Base-by-base conservation (phyloP, 2,888 invertebrate genomes). In the Luffia ferchaultella region DNA sequence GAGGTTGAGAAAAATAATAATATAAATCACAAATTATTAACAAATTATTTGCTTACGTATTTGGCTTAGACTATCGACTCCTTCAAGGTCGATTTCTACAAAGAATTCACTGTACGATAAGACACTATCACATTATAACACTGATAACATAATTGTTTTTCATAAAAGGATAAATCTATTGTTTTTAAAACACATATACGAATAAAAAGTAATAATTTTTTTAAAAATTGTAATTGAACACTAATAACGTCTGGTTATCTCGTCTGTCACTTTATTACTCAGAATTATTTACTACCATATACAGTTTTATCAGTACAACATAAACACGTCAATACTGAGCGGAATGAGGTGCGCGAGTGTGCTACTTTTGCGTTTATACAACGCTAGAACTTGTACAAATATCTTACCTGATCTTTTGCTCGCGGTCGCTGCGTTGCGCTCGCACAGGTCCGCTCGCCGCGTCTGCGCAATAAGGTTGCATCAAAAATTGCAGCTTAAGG, bases 371-470 rank as follows among this genome's bases (percentile, higher is more conserved):
- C 30, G 3, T 30, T 30, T 7, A 30, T 7, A 12, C 5, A 30
- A 30, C 30, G 30, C n/a, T n/a, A n/a, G n/a, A n/a, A n/a, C n/a
- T n/a, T n/a, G n/a, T n/a, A n/a, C n/a, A n/a, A n/a, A n/a, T 30
- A 3, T 60, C 62, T 52, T 57, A 66, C 65, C 79, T 78, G 76
- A 74, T 78, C 76, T 78, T 78, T 73, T 73, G 75, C 68, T 75
- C 69, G 67, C 69, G 70, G 58, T 66, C 52, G 19, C 43, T 18
- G 60, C 65, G 68, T 53, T 70, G 67, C 70, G 76, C 68, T 54
- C 64, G 77, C 75, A 76, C 45, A 64, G 67, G 55, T 67, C 68
- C 69, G 73, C 68, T 74, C 67, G 70, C 73, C 57, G 65, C 64
- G 60, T 68, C 79, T 76, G 77, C 64, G 67, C 50, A 50, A 70